These are phyloP conservation scores for Iselma pallidipennis DNA, from an alignment of 2,888 invertebrate species.

Conservation along the genomic window DNA sequence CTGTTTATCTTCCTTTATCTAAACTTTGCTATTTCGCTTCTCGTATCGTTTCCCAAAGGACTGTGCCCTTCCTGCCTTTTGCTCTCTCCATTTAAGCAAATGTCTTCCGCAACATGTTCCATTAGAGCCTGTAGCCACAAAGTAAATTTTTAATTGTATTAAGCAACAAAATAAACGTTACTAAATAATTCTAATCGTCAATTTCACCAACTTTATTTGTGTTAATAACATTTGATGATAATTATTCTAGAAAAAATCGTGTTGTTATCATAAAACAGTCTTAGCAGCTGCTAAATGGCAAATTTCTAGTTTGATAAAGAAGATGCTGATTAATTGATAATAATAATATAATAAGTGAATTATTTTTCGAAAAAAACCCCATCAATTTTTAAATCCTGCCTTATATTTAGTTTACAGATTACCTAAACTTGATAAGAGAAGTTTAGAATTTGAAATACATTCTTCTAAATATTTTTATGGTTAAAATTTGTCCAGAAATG, in stretches of 20 bases:
- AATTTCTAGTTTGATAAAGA: not conserved
- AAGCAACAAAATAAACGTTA: not conserved
- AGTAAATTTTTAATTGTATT: not conserved
- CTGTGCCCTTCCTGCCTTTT: constrained; percentile 38
- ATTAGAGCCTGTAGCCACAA: constrained; percentile 5
- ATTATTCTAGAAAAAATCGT: not conserved
- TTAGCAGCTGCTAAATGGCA: not conserved
- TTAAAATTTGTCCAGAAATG: too few relatives aligned
- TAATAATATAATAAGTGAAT: not conserved
- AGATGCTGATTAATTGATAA: not conserved
- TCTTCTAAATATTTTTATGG: too few relatives aligned
- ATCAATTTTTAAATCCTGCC: too few relatives aligned
- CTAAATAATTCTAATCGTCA: not conserved
- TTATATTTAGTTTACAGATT: too few relatives aligned
- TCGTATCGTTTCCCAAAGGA: constrained; percentile 45
- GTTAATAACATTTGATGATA: not conserved
- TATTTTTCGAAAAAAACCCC: not conserved
- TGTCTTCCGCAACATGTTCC: constrained; percentile 24
- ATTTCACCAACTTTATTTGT: not conserved
- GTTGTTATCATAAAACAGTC: not conserved
- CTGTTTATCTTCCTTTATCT: constrained; percentile 53
- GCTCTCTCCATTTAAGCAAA: constrained; percentile 36
- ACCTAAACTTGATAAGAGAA: too few relatives aligned
- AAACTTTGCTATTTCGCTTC: constrained; percentile 51
- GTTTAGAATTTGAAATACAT: not conserved